These are phyloP conservation scores for Platysteira castanea DNA, from an alignment of 2,113 vertebrate genomes.

Conservation along the genomic window DNA sequence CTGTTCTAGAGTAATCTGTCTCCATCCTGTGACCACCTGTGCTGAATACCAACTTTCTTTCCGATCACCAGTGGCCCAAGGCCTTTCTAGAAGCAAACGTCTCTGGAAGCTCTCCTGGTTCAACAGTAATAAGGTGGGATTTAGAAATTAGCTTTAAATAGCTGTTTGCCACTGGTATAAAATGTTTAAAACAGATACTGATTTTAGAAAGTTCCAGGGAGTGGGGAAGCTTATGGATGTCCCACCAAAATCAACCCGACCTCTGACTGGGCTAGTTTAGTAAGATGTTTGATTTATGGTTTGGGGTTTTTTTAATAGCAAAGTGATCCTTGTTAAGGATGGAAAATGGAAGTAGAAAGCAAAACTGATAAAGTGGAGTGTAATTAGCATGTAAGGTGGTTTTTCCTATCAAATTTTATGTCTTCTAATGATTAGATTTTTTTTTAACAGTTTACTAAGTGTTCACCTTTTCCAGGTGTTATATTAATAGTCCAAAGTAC, in stretches of 20 bases:
- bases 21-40: neutral
- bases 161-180: neutral
- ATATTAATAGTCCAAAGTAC: neutral
- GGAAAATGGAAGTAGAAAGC: neutral
- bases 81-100: neutral
- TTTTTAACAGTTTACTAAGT: neutral
- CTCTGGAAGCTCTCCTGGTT: neutral
- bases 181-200: neutral
- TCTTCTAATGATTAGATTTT: neutral
- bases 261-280: neutral
- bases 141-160: neutral
- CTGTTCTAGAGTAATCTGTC: neutral
- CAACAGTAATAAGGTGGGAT: neutral
- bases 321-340: neutral
- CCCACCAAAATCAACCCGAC: neutral
- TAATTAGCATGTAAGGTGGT: neutral
- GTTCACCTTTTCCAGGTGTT: neutral
- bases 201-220: neutral
- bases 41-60: neutral
- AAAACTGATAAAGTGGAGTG: neutral
- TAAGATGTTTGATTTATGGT: neutral
- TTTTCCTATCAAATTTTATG: neutral
- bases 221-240: accelerated
- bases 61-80: accelerated
- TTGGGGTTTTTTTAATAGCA: neutral